A percentile compares a stretch with the other conserved stretches of the same genome.
These are phyloP conservation scores for Eonycteris spelaea DNA, from an alignment of 2,113 vertebrate species.

Conservation along the genomic window DNA sequence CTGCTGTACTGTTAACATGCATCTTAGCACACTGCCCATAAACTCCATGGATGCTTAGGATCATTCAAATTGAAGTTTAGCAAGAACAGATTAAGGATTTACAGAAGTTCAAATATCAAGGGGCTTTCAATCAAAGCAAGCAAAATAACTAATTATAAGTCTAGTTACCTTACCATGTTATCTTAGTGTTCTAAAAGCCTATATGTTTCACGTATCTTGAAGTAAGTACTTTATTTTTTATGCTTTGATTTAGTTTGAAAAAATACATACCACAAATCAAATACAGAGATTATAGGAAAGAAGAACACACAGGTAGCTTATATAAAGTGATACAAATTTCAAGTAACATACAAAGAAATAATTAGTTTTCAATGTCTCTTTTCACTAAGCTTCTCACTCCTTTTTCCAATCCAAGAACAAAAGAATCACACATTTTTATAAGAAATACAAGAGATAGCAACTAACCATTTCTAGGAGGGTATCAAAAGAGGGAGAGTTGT, in stretches of 20 bases:
- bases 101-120: neutral
- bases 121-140: neutral
- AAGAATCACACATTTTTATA: neutral
- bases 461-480: constrained; percentile 90
- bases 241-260: neutral
- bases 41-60: neutral
- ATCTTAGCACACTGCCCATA: neutral
- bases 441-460: constrained; percentile 29
- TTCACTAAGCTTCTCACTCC: neutral
- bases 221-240: neutral
- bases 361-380: neutral
- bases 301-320: neutral
- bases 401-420: constrained; percentile 8
- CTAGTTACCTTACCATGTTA: neutral
- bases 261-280: constrained; percentile 21
- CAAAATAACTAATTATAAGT: neutral
- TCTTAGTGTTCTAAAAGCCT: neutral
- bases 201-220: neutral
- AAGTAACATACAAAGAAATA: neutral
- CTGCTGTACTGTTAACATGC: neutral
- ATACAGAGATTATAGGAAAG: neutral
- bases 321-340: neutral
- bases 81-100: neutral
- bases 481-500: constrained; percentile 81
- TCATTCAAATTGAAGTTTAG: neutral